These are phyloP conservation scores for Craniophora ligustri DNA, from an alignment of 2,888 invertebrate genomes.

Conservation along the genomic window DNA sequence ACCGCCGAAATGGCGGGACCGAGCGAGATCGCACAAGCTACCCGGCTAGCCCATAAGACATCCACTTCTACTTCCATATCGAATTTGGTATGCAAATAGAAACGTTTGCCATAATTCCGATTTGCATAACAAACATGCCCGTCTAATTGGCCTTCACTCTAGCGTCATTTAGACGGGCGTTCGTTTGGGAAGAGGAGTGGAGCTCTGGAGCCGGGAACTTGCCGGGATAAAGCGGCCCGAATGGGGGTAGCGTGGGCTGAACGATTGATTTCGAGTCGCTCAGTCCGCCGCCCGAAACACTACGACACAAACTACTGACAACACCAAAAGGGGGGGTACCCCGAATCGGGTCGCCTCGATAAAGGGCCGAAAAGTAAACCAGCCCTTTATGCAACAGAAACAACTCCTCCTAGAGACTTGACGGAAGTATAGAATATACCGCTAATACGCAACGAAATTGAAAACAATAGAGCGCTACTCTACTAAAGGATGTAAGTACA, in stretches of 20 bases:
- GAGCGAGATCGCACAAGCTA: conserved; percentile 11
- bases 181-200: too few species aligned
- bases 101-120: too few species aligned
- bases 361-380: conserved; percentile 8
- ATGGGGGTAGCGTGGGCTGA: conserved; percentile 1
- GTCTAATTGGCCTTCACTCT: too few species aligned
- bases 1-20: conserved; percentile 28
- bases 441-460: conserved; percentile 25
- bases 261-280: neutral
- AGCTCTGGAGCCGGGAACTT: conserved; percentile 1
- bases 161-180: too few species aligned
- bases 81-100: too few species aligned
- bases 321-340: conserved; percentile 7
- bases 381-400: neutral
- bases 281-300: neutral
- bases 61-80: neutral
- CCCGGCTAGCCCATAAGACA: conserved; percentile 3
- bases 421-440: conserved; percentile 28
- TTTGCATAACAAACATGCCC: too few species aligned
- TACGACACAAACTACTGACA: neutral
- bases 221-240: conserved; percentile 8
- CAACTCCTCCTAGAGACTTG: conserved; percentile 8
- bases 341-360: conserved; percentile 4
- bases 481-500: conserved; percentile 21
- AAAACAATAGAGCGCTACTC: conserved; percentile 11